phyloP scores from a whole-genome alignment of 2,113 vertebrate genomes.

The Hucho hucho region DNA sequence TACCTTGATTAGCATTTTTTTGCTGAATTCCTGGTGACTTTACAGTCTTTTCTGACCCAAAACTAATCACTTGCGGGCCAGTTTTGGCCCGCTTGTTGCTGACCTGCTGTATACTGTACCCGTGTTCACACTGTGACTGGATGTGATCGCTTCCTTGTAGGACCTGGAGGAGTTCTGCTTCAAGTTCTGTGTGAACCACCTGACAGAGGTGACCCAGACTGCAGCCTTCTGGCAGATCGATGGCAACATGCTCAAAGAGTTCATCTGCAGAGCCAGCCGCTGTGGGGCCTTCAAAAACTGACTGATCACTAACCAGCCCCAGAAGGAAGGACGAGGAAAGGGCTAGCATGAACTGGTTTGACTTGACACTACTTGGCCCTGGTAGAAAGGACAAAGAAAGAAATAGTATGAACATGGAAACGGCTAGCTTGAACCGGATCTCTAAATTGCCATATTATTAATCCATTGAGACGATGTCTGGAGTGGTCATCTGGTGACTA shows the following conservation, averaged over 20 bases:
- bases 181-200: constrained; percentile 97
- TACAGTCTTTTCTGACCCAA: too few species aligned
- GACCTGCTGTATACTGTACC: not conserved
- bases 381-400: not conserved
- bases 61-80: too few species aligned
- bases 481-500: not conserved
- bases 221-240: constrained; percentile 95
- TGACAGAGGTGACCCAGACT: constrained; percentile 96
- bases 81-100: too few species aligned
- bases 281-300: constrained; percentile 97
- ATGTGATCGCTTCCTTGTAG: constrained; percentile 59
- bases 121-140: not conserved
- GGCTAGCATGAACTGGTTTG: not conserved
- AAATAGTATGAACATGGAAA: too few species aligned
- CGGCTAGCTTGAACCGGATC: too few species aligned
- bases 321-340: not conserved
- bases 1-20: too few species aligned
- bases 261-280: constrained; percentile 95
- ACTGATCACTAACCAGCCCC: constrained; percentile 56
- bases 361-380: not conserved
- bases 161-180: constrained; percentile 99
- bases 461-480: too few species aligned
- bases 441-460: too few species aligned
- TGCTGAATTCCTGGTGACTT: too few species aligned
- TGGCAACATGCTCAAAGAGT: constrained; percentile 93